A percentile compares a stretch with the other conserved stretches of the same genome.
Conservation (phyloP, 2,797 vertebrate species). For the Melanotaenia boesemani region DNA sequence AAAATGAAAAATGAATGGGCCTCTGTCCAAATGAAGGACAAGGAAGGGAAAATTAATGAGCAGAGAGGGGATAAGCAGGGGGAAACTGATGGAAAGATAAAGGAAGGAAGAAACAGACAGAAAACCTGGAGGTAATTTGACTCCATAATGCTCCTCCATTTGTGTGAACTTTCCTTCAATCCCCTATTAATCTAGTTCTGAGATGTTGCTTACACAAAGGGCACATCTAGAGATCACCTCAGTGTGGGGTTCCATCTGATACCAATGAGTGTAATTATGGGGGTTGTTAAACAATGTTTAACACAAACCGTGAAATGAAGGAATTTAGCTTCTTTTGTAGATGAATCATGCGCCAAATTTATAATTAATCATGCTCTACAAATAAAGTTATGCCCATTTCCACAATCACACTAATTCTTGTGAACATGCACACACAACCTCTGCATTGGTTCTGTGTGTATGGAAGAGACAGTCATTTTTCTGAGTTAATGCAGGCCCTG, state of each 20-base stretch:
- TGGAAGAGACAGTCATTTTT: slow-evolving; percentile 73
- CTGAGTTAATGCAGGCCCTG: slow-evolving; percentile 74
- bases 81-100: slow-evolving; percentile 42
- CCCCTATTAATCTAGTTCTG: slow-evolving; percentile 72
- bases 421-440: slow-evolving; percentile 22
- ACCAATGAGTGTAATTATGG: slow-evolving; percentile 74
- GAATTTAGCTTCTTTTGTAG: slow-evolving; percentile 35
- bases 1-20: slow-evolving; percentile 30
- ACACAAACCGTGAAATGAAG: slow-evolving; percentile 43
- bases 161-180: slow-evolving; percentile 70
- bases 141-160: slow-evolving; percentile 72
- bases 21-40: slow-evolving; percentile 30
- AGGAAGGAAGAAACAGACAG: slow-evolving; percentile 21
- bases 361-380: slow-evolving; percentile 46
- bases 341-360: slow-evolving; percentile 56
- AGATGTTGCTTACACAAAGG: slow-evolving; percentile 72
- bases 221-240: slow-evolving; percentile 66
- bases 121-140: slow-evolving; percentile 61
- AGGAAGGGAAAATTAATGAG: slow-evolving; percentile 35
- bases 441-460: slow-evolving; percentile 39
- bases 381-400: slow-evolving; percentile 15
- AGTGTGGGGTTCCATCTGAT: slow-evolving; percentile 78
- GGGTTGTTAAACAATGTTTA: slow-evolving; percentile 46
- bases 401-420: slow-evolving; percentile 10
- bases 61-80: slow-evolving; percentile 30